Evolutionary conservation across 1,140 invertebrate species (phyloP), one percentile per base, ranked within the genome.

Genomic region (Drusus annulatus): DNA sequence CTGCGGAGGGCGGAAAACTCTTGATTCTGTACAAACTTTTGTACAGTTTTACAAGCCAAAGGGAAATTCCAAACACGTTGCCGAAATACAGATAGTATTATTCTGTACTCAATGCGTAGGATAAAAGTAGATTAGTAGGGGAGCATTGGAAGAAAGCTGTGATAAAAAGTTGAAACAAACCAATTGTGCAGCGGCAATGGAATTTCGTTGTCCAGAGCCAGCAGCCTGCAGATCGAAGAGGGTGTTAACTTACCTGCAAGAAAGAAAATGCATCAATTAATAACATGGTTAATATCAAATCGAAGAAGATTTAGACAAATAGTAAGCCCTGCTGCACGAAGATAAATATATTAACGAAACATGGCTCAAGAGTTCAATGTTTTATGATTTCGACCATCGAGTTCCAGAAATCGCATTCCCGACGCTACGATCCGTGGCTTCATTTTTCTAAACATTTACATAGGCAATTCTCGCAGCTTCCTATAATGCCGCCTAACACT

Each of bases 1-100:
- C 45, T 51, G 28, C 17, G 68, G 68, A 21, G 50, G 68, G 68
- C 19, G 68, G 50, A 28, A 52, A 45, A 71, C 17, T 51, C 68
- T 21, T 17, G 50, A 71, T 52, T 71, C 16, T 50, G 21, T 15
- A 25, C 16, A 51, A 71, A 71, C 68, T 71, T 71, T 31, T 52
- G 54, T 52, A 52, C 50, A 51, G 45, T 71, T 71, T 52, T 3
- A 19, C 19, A 52, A 71, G 68, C 51, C 21, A 25, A 71, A 25
- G 45, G 23, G 21, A 52, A 51, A 23, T 21, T 45, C 68, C 25
- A 51, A 51, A 51, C 68, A 51, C 68, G 68, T 71, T 52, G 68
- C 68, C 21, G 68, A 71, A 21, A 45, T 50, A 28, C 50, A 50
- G 68, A 71, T 71, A 71, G 54, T 25, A 25, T 71, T 71, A 51